These are phyloP conservation scores for Malurus cyaneus DNA, from an alignment of 2,113 vertebrate genomes.

Conservation along the genomic window DNA sequence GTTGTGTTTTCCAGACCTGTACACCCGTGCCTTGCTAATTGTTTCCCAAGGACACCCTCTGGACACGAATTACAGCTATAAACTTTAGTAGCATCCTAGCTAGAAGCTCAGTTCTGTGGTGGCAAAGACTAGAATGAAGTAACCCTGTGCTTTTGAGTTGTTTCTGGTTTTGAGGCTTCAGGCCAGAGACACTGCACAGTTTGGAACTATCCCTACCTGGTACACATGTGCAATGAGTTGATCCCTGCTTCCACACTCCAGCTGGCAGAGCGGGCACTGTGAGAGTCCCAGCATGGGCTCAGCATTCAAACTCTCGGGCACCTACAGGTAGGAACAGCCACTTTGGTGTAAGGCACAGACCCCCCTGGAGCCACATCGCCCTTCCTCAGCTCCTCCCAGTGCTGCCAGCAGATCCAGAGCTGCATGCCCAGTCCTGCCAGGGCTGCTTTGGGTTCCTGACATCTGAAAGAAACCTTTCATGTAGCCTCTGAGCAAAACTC, in stretches of 20 bases:
- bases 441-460: neutral
- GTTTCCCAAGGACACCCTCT: neutral
- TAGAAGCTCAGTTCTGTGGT: neutral
- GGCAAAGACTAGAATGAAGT: neutral
- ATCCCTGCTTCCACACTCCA: conserved; percentile 90
- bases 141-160: neutral
- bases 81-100: neutral
- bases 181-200: neutral
- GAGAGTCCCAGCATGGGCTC: conserved; percentile 77
- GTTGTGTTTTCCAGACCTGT: neutral
- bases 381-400: neutral
- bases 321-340: conserved; percentile 47
- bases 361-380: accelerated
- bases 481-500: neutral
- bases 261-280: conserved; percentile 89
- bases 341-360: neutral
- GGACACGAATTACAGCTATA: neutral
- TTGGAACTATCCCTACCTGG: conserved; percentile 79
- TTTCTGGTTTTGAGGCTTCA: neutral
- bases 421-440: neutral
- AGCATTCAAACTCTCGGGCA: conserved; percentile 52
- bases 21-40: neutral
- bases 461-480: neutral
- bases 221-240: conserved; percentile 94
- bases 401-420: neutral